Conservation (phyloP, 2,113 vertebrate species). For the Junco hyemalis region DNA sequence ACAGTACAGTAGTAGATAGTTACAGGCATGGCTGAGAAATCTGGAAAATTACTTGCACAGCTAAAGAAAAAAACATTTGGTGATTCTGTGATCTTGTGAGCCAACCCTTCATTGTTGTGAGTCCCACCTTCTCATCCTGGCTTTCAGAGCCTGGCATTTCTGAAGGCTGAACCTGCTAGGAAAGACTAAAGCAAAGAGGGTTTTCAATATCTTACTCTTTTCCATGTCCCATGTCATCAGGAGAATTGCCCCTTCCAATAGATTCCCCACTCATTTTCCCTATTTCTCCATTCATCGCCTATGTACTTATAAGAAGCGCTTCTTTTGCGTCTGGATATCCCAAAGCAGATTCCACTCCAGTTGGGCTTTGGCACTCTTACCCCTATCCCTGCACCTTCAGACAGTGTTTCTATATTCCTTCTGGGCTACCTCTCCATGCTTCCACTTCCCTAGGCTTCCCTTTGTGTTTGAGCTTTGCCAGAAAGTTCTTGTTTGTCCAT, state of each 20-base stretch:
- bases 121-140: accelerated
- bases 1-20: not conserved
- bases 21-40: conserved; percentile 7
- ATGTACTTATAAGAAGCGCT: not conserved
- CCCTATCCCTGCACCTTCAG: not conserved
- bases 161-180: not conserved
- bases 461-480: not conserved
- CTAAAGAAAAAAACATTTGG: not conserved
- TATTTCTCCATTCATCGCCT: not conserved
- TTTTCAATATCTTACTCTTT: not conserved
- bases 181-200: not conserved
- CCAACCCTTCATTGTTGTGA: not conserved
- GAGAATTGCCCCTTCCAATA: not conserved
- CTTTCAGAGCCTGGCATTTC: not conserved
- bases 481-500: not conserved
- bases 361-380: not conserved
- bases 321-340: not conserved
- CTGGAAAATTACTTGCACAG: not conserved
- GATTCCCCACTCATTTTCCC: not conserved
- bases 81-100: accelerated
- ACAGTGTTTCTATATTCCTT: not conserved
- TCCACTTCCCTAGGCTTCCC: not conserved
- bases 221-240: accelerated
- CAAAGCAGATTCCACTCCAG: not conserved
- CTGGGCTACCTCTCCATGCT: not conserved